Conservation (phyloP, 1,140 invertebrate genomes). For the Drosophila dunni region DNA sequence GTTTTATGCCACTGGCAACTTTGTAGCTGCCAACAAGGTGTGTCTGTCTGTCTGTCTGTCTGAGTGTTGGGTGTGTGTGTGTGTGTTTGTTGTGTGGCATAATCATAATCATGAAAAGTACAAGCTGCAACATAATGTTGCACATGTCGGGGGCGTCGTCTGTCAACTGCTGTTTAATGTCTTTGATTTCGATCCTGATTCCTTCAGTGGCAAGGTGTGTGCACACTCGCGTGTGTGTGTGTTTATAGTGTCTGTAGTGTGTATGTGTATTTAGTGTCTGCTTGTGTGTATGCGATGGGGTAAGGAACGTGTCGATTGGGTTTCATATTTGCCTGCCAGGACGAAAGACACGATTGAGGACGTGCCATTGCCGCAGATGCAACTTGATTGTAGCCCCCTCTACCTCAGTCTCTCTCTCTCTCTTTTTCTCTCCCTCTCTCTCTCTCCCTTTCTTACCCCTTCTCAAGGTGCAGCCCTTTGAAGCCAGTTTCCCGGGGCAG, state of each 20-base stretch:
- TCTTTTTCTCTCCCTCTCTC: background rate
- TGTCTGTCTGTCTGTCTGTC: background rate
- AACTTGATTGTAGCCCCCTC: conserved; percentile 50
- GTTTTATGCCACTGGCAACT: conserved; percentile 35
- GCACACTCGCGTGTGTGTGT: background rate
- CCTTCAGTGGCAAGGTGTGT: conserved; percentile 43
- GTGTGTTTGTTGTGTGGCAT: conserved; percentile 19
- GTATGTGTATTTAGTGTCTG: background rate
- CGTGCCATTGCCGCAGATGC: conserved; percentile 70
- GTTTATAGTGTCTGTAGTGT: conserved; percentile 7
- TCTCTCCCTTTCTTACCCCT: background rate
- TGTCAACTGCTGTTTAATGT: conserved; percentile 68
- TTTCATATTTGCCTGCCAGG: conserved; percentile 61
- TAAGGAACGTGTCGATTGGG: conserved; percentile 37
- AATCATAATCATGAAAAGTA: conserved; percentile 29
- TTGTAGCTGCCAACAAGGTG: conserved; percentile 29
- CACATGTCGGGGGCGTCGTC: conserved; percentile 73
- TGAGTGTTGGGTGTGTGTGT: conserved; percentile 1
- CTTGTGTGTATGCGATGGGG: conserved; percentile 53
- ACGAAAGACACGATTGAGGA: conserved; percentile 38
- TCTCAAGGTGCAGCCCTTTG: conserved; percentile 45
- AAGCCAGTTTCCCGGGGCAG: conserved; percentile 46
- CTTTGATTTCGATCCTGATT: conserved; percentile 71
- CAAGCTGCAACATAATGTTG: conserved; percentile 72
- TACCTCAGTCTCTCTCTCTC: conserved; percentile 3